Base-by-base conservation (phyloP, 2,797 vertebrate genomes). In the Anabas testudineus region DNA sequence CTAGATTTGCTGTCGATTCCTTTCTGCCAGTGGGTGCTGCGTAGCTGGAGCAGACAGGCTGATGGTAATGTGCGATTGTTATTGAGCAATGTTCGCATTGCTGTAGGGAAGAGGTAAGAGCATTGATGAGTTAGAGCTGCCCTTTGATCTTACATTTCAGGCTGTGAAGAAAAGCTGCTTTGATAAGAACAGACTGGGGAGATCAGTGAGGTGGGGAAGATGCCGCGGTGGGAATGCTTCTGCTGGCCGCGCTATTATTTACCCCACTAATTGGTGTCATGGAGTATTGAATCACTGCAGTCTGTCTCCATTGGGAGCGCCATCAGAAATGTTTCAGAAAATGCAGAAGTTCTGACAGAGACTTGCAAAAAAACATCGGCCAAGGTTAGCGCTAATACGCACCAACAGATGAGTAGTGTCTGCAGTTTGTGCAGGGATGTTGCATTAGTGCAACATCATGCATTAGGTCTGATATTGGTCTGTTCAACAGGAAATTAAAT, bases 191-290 rank as follows among this genome's bases (percentile, higher is more conserved):
- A 58, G 66, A 53, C 63, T 3, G 1, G 7, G 34, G 49, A 79
- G 81, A 83, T 67, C 61, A 55, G 68, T 19, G 67, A 80, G 70
- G 81, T 72, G 76, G 48, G 75, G 49, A 59, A 51, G 68, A 70
- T 19, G 71, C 28, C 32, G 5, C 66, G n/a, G 62, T 52, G 79
- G 84, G 82, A 72, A 65, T 41, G 54, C 62, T 42, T 72, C 69
- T 48, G 51, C 64, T 28, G 73, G 51, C 60, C 16, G 3, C 3
- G 57, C 65, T 74, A 57, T 91, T 91, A 87, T 92, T 91, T 89
- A 87, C 78, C 61, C 63, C 54, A 9, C 79, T 92, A 91, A 91
- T 93, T 90, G 87, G 83, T 88, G 86, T 87, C 80, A 70, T 26
- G 70, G 74, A 48, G 80, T 74, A 76, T 86, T 80, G 84, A 84